Conservation (phyloP, 1,140 invertebrate species). For the Drosophila ironensis region DNA sequence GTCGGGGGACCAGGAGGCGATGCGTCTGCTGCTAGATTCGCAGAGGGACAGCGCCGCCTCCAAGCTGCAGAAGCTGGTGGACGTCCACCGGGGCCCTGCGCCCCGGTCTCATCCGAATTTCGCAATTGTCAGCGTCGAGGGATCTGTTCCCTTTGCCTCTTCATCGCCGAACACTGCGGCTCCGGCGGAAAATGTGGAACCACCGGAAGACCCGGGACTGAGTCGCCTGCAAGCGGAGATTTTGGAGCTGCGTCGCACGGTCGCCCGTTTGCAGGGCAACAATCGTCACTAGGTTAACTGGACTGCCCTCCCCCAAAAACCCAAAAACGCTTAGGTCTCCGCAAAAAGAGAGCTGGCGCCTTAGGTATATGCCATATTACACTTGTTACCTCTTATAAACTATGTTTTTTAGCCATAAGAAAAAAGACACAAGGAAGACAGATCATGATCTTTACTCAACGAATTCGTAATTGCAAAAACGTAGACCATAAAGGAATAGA, state of each 20-base stretch:
- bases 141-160: no score
- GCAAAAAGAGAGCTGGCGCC: no score
- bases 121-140: constrained; percentile 60
- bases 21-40: constrained; percentile 56
- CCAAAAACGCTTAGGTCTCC: no score
- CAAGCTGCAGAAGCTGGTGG: constrained; percentile 53
- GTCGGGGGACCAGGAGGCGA: constrained; percentile 57
- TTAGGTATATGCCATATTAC: no score
- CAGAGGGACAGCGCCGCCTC: constrained; percentile 53
- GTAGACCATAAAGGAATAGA: no score
- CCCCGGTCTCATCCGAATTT: constrained; percentile 62
- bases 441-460: no score
- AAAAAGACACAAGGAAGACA: no score
- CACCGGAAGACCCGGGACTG: background rate
- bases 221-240: constrained; percentile 49
- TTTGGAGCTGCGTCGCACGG: constrained; percentile 28
- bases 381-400: no score
- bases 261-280: constrained; percentile 26
- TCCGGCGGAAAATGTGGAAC: background rate
- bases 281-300: background rate
- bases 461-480: no score
- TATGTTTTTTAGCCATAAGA: no score
- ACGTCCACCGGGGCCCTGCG: constrained; percentile 45
- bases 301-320: no score
- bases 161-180: constrained; percentile 4